Conservation (phyloP, 2,113 vertebrate species). For the Sylvietta virens region DNA sequence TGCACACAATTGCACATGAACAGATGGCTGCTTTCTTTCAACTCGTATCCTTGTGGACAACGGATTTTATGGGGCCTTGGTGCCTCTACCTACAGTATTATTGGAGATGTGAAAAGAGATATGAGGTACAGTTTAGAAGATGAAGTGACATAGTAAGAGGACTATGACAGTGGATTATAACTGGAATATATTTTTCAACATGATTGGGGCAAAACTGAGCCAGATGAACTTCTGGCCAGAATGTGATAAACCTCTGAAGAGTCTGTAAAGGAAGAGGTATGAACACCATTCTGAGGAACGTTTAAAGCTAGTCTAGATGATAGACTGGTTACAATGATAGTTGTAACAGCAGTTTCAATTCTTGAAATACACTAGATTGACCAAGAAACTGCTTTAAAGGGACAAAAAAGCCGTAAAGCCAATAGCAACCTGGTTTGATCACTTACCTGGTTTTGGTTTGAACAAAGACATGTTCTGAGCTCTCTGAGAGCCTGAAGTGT, state of each 20-base stretch:
- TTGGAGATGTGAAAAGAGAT: neutral
- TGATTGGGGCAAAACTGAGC: neutral
- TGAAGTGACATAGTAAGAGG: neutral
- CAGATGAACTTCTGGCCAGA: neutral
- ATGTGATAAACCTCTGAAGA: neutral
- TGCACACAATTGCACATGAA: neutral
- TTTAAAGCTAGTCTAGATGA: neutral
- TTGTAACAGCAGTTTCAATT: neutral
- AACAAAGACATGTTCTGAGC: accelerated
- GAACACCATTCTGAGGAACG: neutral
- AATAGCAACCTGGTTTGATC: neutral
- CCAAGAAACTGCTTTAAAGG: neutral
- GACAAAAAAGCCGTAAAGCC: neutral
- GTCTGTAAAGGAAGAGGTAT: neutral
- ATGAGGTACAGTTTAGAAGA: neutral
- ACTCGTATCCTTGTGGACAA: neutral
- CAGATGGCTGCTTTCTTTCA: neutral
- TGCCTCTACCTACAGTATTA: neutral
- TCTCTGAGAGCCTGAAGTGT: neutral
- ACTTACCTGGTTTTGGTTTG: neutral
- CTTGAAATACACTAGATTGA: neutral
- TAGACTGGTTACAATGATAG: neutral
- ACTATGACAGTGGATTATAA: neutral
- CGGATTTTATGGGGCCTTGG: neutral
- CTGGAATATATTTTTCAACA: neutral